Evolutionary conservation across 2,888 invertebrate species (phyloP).

Genomic region (Lysandra coridon): DNA sequence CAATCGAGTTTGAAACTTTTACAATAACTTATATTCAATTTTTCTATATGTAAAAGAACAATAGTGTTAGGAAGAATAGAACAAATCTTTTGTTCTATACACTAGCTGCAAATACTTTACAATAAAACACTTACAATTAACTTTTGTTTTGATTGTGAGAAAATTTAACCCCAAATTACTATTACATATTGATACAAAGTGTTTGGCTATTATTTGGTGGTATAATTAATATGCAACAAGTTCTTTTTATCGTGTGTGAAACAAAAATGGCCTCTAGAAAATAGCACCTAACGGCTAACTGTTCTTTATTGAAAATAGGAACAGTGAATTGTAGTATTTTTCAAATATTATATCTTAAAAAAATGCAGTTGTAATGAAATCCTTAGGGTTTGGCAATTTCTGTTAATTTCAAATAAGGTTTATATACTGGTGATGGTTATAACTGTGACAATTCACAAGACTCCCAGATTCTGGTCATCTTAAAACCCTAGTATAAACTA

Average conservation of each 20-base stretch:
- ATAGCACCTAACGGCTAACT: neutral
- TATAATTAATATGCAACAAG: slow-evolving; percentile 18
- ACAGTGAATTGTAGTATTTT: neutral
- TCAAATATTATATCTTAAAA: too few relatives aligned
- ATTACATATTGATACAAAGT: slow-evolving; percentile 5
- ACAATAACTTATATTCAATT: neutral
- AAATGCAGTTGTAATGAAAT: too few relatives aligned
- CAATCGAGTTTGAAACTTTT: neutral
- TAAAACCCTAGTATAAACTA: too few relatives aligned
- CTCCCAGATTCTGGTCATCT: too few relatives aligned
- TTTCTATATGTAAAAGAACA: neutral
- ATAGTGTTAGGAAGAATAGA: neutral
- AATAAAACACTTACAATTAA: slow-evolving; percentile 33
- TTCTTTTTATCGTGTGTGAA: neutral
- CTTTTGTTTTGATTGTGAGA: slow-evolving; percentile 46
- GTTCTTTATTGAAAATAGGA: neutral
- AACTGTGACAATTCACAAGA: too few relatives aligned
- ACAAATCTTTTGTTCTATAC: neutral
- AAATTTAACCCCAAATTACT: slow-evolving; percentile 45
- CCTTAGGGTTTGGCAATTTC: too few relatives aligned
- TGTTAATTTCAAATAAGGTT: too few relatives aligned
- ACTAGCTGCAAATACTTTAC: slow-evolving; percentile 36
- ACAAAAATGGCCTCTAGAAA: neutral
- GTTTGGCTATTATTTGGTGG: neutral
- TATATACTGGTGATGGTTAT: too few relatives aligned